Evolutionary conservation across 2,797 vertebrate species (phyloP).

Genomic region (Sebastes matsubarae): DNA sequence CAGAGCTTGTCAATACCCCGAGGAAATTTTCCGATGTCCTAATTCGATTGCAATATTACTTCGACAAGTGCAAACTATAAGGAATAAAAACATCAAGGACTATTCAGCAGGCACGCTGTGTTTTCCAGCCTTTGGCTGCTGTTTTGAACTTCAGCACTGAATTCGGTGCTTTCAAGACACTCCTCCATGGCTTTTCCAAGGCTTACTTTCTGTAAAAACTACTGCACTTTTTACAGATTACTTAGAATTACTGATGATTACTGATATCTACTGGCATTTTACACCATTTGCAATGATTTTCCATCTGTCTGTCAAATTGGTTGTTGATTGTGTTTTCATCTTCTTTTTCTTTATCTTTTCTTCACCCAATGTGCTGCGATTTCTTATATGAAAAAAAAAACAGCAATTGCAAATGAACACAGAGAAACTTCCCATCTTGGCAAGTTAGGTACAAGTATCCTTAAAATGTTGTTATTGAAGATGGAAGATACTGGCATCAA

Average conservation of each 20-base stretch:
- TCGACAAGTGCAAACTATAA: conserved; percentile 7
- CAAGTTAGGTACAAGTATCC: not conserved
- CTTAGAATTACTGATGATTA: not conserved
- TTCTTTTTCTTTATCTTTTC: not conserved
- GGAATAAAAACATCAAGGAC: not conserved
- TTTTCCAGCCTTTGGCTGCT: conserved; percentile 9
- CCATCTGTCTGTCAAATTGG: not conserved
- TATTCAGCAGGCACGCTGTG: not conserved
- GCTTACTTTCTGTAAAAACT: not conserved
- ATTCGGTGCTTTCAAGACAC: not conserved
- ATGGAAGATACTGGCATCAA: no score
- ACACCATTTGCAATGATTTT: not conserved
- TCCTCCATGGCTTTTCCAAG: not conserved
- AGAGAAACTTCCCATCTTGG: not conserved
- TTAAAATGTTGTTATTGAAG: no score
- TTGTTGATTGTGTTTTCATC: not conserved
- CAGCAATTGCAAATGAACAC: not conserved
- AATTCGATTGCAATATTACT: conserved; percentile 16
- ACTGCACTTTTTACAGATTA: not conserved
- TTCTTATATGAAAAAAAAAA: not conserved
- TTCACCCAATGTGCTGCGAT: not conserved
- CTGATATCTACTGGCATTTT: not conserved
- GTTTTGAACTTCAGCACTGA: not conserved
- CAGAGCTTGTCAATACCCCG: conserved; percentile 1
- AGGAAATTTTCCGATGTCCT: conserved; percentile 32